Conservation (phyloP, 2,113 vertebrate genomes). For the Labrus mixtus region DNA sequence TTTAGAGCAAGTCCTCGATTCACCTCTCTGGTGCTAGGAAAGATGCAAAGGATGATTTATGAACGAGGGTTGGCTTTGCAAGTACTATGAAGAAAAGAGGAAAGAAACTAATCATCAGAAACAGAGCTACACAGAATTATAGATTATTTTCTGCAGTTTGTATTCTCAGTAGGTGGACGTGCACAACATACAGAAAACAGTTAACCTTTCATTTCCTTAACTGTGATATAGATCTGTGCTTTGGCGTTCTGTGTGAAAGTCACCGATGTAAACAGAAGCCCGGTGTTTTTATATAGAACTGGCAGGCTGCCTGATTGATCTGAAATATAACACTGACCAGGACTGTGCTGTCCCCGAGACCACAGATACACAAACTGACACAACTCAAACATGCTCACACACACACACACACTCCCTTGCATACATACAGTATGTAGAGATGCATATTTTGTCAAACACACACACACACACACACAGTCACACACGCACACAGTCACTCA, state of each 20-base stretch:
- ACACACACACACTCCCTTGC: not conserved
- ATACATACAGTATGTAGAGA: not conserved
- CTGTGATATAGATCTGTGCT: constrained; percentile 16
- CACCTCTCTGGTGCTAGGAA: constrained; percentile 17
- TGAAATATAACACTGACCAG: constrained; percentile 46
- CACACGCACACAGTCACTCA: no score
- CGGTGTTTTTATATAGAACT: constrained; percentile 54
- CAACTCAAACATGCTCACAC: constrained; percentile 10
- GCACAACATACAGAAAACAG: not conserved
- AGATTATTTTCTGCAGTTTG: not conserved
- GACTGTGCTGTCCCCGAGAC: constrained; percentile 28
- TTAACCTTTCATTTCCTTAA: not conserved
- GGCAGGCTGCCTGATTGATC: constrained; percentile 65
- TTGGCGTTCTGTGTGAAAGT: constrained; percentile 34
- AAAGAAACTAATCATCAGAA: not conserved
- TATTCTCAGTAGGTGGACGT: not conserved
- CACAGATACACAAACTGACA: constrained; percentile 17
- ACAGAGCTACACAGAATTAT: not conserved
- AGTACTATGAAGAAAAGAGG: not conserved
- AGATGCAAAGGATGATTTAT: constrained; percentile 8
- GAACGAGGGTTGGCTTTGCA: constrained; percentile 5
- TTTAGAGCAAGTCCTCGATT: constrained; percentile 44
- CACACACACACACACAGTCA: no score
- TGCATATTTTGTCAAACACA: no score
- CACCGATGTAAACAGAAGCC: constrained; percentile 56